Evolutionary conservation across 2,113 vertebrate genomes (phyloP).

Genomic region (Rhea americana): DNA sequence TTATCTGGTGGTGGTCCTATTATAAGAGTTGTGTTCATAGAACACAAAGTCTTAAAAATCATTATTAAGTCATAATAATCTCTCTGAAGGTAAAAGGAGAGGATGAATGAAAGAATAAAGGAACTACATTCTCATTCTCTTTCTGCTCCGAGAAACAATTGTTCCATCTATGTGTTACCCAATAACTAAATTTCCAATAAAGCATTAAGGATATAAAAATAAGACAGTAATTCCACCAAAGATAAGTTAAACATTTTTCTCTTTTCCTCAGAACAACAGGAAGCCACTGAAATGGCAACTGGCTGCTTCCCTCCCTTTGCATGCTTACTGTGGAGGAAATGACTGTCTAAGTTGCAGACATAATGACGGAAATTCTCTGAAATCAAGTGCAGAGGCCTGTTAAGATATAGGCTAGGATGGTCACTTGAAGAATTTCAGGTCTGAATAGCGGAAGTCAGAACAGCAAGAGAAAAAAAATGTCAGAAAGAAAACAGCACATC

Average conservation of each 20-base stretch:
- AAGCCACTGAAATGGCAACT: not conserved
- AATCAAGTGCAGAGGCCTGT: not conserved
- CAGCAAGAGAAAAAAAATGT: not conserved
- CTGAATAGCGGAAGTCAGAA: not conserved
- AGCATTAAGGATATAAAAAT: not conserved
- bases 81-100: not conserved
- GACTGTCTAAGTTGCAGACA: not conserved
- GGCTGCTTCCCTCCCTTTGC: not conserved
- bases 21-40: not conserved
- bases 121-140: not conserved
- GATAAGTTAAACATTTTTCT: not conserved
- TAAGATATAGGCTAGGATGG: not conserved
- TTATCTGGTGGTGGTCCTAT: not conserved
- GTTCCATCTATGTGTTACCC: not conserved
- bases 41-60: not conserved
- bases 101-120: not conserved
- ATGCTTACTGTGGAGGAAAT: not conserved
- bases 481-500: not conserved
- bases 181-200: not conserved
- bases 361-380: not conserved
- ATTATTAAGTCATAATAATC: not conserved
- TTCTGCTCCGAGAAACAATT: not conserved
- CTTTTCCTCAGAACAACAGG: not conserved
- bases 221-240: not conserved
- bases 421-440: not conserved